Evolutionary conservation across 2,113 vertebrate species (phyloP).

Genomic region (Pagrus major): DNA sequence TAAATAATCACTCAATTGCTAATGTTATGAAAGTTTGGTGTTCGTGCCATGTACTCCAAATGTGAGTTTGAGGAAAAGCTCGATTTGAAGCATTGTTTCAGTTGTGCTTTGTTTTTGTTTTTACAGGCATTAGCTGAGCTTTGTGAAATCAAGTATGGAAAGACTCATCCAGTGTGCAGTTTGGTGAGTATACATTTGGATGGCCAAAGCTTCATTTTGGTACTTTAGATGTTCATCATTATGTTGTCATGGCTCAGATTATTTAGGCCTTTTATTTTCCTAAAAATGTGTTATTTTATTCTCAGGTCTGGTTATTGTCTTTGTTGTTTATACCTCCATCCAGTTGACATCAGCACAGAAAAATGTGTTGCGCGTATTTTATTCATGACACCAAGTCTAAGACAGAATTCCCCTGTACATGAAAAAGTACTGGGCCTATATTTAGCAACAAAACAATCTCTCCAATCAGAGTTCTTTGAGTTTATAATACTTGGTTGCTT

Average conservation of each 20-base stretch:
- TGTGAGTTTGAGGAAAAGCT: neutral
- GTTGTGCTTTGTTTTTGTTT: slow-evolving; percentile 40
- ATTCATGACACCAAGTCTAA: slow-evolving; percentile 3
- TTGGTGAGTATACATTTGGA: slow-evolving; percentile 88
- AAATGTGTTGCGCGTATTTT: slow-evolving; percentile 19
- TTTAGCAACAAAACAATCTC: neutral
- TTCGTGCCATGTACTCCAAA: neutral
- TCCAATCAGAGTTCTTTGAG: neutral
- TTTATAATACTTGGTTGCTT: slow-evolving; percentile 1
- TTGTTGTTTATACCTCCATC: slow-evolving; percentile 4
- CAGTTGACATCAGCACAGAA: neutral
- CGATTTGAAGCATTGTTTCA: slow-evolving; percentile 1
- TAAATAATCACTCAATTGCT: neutral
- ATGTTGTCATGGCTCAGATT: neutral
- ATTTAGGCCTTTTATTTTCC: neutral
- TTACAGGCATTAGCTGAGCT: slow-evolving; percentile 96
- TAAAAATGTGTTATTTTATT: neutral
- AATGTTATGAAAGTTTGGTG: neutral
- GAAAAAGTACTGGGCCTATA: neutral
- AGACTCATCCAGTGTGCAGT: slow-evolving; percentile 94
- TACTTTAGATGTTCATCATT: neutral
- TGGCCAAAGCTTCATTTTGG: neutral
- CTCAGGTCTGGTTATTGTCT: neutral
- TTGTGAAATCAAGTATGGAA: slow-evolving; percentile 99
- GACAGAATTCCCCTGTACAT: neutral